phyloP scores from a whole-genome alignment of 2,113 vertebrate genomes.

The Rhinolophus sinicus region DNA sequence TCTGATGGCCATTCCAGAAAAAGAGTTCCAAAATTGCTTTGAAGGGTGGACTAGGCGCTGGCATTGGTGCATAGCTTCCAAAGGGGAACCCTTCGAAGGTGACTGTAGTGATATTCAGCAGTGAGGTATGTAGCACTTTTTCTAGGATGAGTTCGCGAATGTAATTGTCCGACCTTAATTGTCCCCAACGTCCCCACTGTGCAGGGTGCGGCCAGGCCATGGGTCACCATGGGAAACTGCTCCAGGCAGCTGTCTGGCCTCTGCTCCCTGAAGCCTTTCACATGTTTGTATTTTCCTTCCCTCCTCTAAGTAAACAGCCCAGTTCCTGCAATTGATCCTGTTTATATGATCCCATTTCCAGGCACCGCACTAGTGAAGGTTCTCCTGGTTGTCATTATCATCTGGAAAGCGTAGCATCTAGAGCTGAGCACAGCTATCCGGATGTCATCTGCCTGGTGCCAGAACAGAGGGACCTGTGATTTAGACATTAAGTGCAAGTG shows the following conservation, averaged over 20 bases:
- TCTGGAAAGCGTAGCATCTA: neutral
- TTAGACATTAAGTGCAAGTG: neutral
- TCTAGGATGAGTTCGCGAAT: too few species aligned
- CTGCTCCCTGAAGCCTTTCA: neutral
- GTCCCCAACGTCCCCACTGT: neutral
- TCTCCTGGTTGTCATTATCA: neutral
- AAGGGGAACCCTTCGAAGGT: too few species aligned
- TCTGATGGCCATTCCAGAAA: too few species aligned
- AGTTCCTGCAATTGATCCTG: neutral
- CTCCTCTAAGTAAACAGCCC: neutral
- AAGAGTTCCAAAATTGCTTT: too few species aligned
- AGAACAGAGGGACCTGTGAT: neutral
- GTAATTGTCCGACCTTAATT: too few species aligned
- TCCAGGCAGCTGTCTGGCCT: neutral
- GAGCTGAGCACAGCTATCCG: neutral
- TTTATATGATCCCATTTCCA: neutral
- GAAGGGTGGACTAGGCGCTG: too few species aligned
- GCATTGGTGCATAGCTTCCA: too few species aligned
- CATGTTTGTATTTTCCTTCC: neutral
- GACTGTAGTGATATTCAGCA: too few species aligned
- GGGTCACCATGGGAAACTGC: fast-evolving
- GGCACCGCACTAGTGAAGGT: neutral
- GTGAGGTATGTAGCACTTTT: too few species aligned
- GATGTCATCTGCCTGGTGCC: neutral
- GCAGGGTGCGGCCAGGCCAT: too few species aligned